phyloP scores from a whole-genome alignment of 2,113 vertebrate species.

The Arothron firmamentum region DNA sequence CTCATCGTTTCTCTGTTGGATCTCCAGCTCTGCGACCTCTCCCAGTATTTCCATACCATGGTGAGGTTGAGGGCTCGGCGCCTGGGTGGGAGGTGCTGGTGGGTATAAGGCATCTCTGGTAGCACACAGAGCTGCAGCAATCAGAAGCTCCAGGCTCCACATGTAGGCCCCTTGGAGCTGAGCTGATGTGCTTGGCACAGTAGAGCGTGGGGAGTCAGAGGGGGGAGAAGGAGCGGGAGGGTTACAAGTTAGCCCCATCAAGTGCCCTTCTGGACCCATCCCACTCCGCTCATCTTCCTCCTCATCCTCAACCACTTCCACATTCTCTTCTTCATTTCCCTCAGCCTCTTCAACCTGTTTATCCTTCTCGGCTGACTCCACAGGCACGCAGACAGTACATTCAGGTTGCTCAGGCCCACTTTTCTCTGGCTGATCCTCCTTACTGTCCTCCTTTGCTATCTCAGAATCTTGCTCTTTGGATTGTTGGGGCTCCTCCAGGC shows the following conservation, averaged over 20 bases:
- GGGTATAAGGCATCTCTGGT: constrained; percentile 76
- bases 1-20: constrained; percentile 64
- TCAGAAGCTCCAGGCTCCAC: constrained; percentile 85
- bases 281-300: constrained; percentile 23
- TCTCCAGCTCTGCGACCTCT: constrained; percentile 87
- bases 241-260: not conserved
- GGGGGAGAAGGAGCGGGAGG: constrained; percentile 18
- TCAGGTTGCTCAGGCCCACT: constrained; percentile 33
- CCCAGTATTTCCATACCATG: constrained; percentile 90
- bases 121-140: constrained; percentile 83
- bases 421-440: constrained; percentile 32
- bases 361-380: constrained; percentile 12
- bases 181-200: constrained; percentile 16
- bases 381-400: constrained; percentile 45
- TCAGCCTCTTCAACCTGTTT: constrained; percentile 8
- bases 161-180: constrained; percentile 73
- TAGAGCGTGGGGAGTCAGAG: constrained; percentile 5
- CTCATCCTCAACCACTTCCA: constrained; percentile 45
- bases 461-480: constrained; percentile 49
- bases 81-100: constrained; percentile 24
- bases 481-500: constrained; percentile 48
- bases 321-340: constrained; percentile 27
- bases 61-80: constrained; percentile 60
- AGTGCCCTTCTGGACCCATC: constrained; percentile 8
- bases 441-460: constrained; percentile 38